phyloP scores from a whole-genome alignment of 2,888 invertebrate species.

The Pteria penguin region DNA sequence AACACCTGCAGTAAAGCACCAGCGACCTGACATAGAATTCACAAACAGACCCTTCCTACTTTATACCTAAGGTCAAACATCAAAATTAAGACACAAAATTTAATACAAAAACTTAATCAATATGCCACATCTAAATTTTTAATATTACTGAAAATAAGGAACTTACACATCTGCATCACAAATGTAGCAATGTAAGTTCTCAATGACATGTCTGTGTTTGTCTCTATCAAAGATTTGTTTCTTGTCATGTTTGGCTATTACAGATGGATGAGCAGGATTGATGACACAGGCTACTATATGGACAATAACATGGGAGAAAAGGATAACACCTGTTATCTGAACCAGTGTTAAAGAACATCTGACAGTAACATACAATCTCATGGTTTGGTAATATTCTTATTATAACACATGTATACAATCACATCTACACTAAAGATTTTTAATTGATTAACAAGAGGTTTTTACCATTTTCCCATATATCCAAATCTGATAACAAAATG shows the following conservation, averaged over 20 bases:
- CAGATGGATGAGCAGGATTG: constrained; percentile 91
- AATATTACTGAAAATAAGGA: too few relatives aligned
- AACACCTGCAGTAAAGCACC: too few relatives aligned
- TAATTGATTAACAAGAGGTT: neutral
- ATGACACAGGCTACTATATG: constrained; percentile 89
- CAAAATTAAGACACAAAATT: too few relatives aligned
- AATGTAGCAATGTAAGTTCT: constrained; percentile 95
- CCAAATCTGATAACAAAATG: too few relatives aligned
- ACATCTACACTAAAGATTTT: neutral
- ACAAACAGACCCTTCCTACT: too few relatives aligned
- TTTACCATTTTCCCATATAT: neutral
- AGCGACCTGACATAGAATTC: too few relatives aligned
- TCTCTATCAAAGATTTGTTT: constrained; percentile 89
- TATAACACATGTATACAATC: neutral
- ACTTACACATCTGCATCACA: constrained; percentile 85
- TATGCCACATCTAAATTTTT: too few relatives aligned
- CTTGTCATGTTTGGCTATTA: constrained; percentile 82
- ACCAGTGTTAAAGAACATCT: constrained; percentile 51
- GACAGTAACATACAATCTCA: neutral
- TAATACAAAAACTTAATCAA: too few relatives aligned
- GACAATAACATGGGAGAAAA: constrained; percentile 87
- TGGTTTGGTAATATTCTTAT: neutral
- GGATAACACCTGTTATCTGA: constrained; percentile 83
- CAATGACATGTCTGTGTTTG: constrained; percentile 95
- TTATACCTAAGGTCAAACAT: too few relatives aligned